phyloP scores from a whole-genome alignment of 2,113 vertebrate genomes.

The Alosa alosa region DNA sequence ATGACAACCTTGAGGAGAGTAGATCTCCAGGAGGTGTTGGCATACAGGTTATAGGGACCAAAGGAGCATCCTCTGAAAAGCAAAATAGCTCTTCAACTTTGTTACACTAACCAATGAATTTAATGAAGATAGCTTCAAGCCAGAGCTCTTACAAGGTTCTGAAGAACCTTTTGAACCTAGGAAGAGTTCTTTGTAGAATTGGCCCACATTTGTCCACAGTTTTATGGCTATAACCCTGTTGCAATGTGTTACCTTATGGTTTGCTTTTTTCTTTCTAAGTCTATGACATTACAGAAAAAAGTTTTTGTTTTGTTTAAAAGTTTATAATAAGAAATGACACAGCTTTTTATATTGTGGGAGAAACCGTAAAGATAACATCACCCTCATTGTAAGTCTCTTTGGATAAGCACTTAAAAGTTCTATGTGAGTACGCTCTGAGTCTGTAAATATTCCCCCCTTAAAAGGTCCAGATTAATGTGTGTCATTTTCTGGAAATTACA shows the following conservation, averaged over 20 bases:
- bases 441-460: background rate
- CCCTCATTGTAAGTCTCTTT: background rate
- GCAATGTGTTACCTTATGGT: background rate
- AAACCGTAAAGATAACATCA: background rate
- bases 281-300: background rate
- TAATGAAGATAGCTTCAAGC: background rate
- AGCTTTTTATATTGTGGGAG: background rate
- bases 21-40: background rate
- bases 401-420: background rate
- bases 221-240: too few relatives aligned
- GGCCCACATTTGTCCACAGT: too few relatives aligned
- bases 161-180: background rate
- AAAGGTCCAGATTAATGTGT: background rate
- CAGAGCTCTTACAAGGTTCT: background rate
- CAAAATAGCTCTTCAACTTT: background rate
- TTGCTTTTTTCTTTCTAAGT: background rate
- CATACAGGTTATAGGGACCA: background rate
- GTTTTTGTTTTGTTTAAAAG: too few relatives aligned
- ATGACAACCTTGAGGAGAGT: background rate
- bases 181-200: background rate
- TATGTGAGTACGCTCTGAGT: background rate
- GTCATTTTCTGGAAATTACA: background rate
- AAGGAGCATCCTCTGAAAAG: background rate
- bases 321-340: background rate
- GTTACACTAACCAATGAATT: background rate